phyloP scores from a whole-genome alignment of 2,888 invertebrate genomes.

The Ophion costatus region DNA sequence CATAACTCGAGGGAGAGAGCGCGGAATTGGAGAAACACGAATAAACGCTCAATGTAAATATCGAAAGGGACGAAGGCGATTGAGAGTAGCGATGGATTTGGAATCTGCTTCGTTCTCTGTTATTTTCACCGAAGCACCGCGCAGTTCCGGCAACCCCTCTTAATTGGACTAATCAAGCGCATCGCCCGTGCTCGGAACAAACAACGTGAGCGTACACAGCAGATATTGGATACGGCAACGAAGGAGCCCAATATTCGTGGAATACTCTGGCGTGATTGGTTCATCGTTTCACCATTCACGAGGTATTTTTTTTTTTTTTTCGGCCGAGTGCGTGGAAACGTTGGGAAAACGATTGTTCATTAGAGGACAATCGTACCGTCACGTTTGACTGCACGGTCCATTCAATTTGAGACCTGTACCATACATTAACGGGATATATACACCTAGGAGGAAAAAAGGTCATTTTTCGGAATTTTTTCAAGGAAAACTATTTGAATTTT shows the following conservation, averaged over 20 bases:
- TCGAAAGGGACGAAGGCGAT: not conserved
- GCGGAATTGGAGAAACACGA: not conserved
- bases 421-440: no score
- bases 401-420: no score
- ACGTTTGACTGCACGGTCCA: not conserved
- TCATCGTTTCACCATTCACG: not conserved
- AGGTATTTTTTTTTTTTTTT: not conserved
- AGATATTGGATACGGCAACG: conserved; percentile 48
- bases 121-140: conserved; percentile 58
- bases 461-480: no score
- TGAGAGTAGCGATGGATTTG: conserved; percentile 29
- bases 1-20: conserved; percentile 9
- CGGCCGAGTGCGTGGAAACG: not conserved
- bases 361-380: not conserved
- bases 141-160: conserved; percentile 59
- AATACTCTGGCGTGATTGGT: conserved; percentile 59
- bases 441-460: no score
- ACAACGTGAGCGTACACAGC: conserved; percentile 45
- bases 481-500: no score
- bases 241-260: conserved; percentile 61
- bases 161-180: conserved; percentile 69
- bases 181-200: conserved; percentile 52
- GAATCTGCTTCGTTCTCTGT: conserved; percentile 41
- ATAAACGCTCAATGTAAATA: not conserved
- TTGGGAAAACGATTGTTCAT: not conserved